Evolutionary conservation across 2,113 vertebrate genomes (phyloP).

Genomic region (Petrocephalus zakoni): DNA sequence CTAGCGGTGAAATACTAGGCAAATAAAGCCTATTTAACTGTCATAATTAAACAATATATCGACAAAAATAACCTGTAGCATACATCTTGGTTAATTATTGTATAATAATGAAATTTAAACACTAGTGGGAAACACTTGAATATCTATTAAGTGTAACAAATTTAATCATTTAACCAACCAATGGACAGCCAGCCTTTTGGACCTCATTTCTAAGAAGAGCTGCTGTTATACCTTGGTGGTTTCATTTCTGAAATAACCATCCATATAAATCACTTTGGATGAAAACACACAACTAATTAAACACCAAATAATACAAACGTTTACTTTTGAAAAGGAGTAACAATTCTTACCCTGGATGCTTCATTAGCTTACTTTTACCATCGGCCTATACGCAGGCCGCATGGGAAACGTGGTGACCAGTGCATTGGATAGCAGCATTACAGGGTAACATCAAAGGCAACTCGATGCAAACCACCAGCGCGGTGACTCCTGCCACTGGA

Average conservation of each 20-base stretch:
- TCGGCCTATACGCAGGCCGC: constrained; percentile 9
- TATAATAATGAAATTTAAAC: neutral
- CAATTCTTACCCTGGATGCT: neutral
- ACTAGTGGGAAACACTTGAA: neutral
- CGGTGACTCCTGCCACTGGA: constrained; percentile 40
- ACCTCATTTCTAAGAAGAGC: neutral
- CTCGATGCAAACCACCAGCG: constrained; percentile 31
- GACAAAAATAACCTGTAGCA: neutral
- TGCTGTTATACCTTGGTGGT: neutral
- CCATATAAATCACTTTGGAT: neutral
- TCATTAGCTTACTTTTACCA: neutral
- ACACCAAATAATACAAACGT: neutral
- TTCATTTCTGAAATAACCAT: no score
- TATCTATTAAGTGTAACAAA: neutral
- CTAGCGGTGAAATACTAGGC: neutral
- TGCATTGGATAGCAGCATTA: constrained; percentile 29
- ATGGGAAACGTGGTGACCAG: constrained; percentile 2
- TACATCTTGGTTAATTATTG: neutral
- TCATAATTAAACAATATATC: neutral
- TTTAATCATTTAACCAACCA: neutral
- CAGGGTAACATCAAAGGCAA: constrained; percentile 28
- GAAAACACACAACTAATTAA: neutral
- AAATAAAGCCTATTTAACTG: neutral
- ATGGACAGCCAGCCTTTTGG: neutral
- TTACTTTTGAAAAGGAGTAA: neutral